Percentiles rank a stretch among this genome's conserved stretches.
Evolutionary conservation across 2,797 vertebrate genomes (phyloP).

Genomic region (Rhyacichthys aspro): DNA sequence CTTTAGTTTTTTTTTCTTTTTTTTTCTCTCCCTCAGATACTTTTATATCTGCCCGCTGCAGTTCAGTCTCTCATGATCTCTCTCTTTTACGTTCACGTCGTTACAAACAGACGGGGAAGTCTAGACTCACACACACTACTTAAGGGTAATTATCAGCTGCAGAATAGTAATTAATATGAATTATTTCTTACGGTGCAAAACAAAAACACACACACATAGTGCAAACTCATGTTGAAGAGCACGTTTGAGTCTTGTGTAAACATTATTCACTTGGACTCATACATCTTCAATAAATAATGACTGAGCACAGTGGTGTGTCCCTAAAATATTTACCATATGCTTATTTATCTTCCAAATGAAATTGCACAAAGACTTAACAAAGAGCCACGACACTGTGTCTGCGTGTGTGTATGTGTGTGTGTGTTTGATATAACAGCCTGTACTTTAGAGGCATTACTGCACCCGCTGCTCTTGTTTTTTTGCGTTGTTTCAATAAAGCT

Average conservation of each 20-base stretch:
- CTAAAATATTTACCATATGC: slow-evolving; percentile 66
- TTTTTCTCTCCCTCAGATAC: slow-evolving; percentile 13
- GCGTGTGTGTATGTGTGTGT: slow-evolving; percentile 23
- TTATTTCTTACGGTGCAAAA: slow-evolving; percentile 8
- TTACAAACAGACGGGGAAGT: slow-evolving; percentile 6
- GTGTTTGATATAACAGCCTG: slow-evolving; percentile 67
- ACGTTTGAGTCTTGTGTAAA: slow-evolving; percentile 27
- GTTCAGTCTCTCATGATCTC: slow-evolving; percentile 9
- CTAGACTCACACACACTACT: not conserved
- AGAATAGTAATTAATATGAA: slow-evolving; percentile 13
- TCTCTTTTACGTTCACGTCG: slow-evolving; percentile 19
- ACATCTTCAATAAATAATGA: slow-evolving; percentile 70
- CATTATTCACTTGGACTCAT: slow-evolving; percentile 27
- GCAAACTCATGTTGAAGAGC: slow-evolving; percentile 5
- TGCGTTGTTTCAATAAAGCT: slow-evolving; percentile 76
- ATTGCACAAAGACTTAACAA: slow-evolving; percentile 63
- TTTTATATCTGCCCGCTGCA: slow-evolving; percentile 13
- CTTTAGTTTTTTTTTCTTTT: not conserved
- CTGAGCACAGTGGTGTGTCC: slow-evolving; percentile 36
- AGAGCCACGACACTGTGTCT: slow-evolving; percentile 11
- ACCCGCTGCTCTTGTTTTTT: slow-evolving; percentile 63
- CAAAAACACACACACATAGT: slow-evolving; percentile 6
- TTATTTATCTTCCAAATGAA: slow-evolving; percentile 70
- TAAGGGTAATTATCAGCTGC: slow-evolving; percentile 8
- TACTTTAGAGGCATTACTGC: slow-evolving; percentile 63